Evolutionary conservation across 2,888 invertebrate species (phyloP).

Genomic region (Cataglyphis albicans): DNA sequence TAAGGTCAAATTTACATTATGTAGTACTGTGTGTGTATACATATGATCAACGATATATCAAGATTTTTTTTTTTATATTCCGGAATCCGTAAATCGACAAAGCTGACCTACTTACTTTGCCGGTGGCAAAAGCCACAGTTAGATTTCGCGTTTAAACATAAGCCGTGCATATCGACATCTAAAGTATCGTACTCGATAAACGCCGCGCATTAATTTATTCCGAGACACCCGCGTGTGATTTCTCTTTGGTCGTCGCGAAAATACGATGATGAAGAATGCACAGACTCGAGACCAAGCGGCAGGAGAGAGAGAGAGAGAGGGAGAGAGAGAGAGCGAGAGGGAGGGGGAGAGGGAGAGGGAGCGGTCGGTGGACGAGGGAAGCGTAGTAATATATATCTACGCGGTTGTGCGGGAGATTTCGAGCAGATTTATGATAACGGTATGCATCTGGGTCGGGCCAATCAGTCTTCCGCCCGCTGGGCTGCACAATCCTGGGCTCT

Average conservation of each 20-base stretch:
- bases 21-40: background rate
- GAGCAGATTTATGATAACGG: slow-evolving; percentile 61
- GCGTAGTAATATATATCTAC: slow-evolving; percentile 29
- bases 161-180: background rate
- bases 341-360: background rate
- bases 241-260: slow-evolving; percentile 15
- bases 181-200: slow-evolving; percentile 1
- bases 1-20: background rate
- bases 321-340: background rate
- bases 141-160: background rate
- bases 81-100: background rate
- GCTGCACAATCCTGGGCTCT: slow-evolving; percentile 48
- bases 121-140: background rate
- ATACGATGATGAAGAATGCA: slow-evolving; percentile 28
- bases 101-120: background rate
- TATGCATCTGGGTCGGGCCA: slow-evolving; percentile 58
- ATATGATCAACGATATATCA: slow-evolving; percentile 7
- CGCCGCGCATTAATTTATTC: slow-evolving; percentile 11
- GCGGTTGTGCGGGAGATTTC: slow-evolving; percentile 45
- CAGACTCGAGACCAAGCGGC: slow-evolving; percentile 4
- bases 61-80: background rate
- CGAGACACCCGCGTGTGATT: background rate
- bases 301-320: background rate
- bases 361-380: background rate
- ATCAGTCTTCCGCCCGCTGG: slow-evolving; percentile 51